phyloP scores from a whole-genome alignment of 1,140 invertebrate species.

The Pomacea maculata region DNA sequence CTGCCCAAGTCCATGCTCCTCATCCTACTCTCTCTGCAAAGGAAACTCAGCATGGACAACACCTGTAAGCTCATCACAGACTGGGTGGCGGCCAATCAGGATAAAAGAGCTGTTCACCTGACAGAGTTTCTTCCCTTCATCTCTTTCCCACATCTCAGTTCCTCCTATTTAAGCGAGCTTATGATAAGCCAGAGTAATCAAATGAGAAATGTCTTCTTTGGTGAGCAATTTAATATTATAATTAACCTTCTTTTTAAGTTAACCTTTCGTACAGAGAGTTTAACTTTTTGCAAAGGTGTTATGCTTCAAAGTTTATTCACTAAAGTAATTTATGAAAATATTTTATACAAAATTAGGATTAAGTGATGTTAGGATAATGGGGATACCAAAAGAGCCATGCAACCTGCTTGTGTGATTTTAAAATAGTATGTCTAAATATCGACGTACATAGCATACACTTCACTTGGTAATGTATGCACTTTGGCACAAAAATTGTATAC shows the following conservation, averaged over 20 bases:
- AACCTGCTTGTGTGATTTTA: too few species aligned
- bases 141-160: not conserved
- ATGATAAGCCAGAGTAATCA: not conserved
- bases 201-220: not conserved
- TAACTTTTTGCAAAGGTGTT: not conserved
- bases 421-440: too few species aligned
- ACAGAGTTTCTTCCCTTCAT: not conserved
- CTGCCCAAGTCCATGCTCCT: not conserved
- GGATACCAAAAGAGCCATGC: too few species aligned
- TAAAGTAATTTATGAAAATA: not conserved
- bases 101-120: not conserved
- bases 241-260: not conserved
- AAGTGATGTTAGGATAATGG: not conserved
- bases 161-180: not conserved
- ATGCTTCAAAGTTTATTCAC: not conserved
- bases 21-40: not conserved
- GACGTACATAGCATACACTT: too few species aligned
- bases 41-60: not conserved
- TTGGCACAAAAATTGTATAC: not conserved
- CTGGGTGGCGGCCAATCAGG: not conserved
- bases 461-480: not conserved
- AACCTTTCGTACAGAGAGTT: not conserved
- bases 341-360: not conserved
- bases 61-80: not conserved
- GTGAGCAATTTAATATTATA: not conserved